Evolutionary conservation across 2,113 vertebrate genomes (phyloP).

Genomic region (Vidua chalybeata): DNA sequence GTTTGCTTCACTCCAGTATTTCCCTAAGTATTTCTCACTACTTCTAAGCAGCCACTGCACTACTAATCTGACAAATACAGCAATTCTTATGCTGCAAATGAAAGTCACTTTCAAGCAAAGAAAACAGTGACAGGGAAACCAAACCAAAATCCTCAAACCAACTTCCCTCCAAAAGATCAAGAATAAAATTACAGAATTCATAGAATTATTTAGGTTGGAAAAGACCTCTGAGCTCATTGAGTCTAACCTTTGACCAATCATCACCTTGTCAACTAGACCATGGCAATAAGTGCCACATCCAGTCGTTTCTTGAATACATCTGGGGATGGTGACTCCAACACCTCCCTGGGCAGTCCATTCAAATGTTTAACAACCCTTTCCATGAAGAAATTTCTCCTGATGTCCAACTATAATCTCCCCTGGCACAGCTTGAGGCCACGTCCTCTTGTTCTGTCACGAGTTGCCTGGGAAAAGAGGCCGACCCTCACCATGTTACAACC

Average conservation of each 20-base stretch:
- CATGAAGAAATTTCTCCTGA: neutral
- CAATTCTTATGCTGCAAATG: neutral
- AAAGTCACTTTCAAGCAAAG: slow-evolving; percentile 2
- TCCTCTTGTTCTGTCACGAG: neutral
- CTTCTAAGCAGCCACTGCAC: neutral
- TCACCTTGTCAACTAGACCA: neutral
- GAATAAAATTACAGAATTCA: neutral
- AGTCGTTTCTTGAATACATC: neutral
- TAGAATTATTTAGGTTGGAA: neutral
- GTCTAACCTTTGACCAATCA: neutral
- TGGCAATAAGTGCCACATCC: neutral
- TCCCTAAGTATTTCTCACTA: neutral
- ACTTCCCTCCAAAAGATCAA: neutral
- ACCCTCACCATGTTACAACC: neutral
- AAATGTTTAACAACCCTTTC: neutral
- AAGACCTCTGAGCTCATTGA: neutral
- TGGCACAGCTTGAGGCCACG: neutral
- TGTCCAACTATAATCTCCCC: neutral
- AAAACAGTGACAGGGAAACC: neutral
- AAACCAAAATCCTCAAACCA: neutral
- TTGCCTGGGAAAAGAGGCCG: neutral
- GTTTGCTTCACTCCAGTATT: neutral
- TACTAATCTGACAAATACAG: neutral
- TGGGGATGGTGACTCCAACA: neutral
- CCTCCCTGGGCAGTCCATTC: neutral